These are phyloP conservation scores for Chitala chitala DNA, from an alignment of 2,113 vertebrate species.

Conservation along the genomic window DNA sequence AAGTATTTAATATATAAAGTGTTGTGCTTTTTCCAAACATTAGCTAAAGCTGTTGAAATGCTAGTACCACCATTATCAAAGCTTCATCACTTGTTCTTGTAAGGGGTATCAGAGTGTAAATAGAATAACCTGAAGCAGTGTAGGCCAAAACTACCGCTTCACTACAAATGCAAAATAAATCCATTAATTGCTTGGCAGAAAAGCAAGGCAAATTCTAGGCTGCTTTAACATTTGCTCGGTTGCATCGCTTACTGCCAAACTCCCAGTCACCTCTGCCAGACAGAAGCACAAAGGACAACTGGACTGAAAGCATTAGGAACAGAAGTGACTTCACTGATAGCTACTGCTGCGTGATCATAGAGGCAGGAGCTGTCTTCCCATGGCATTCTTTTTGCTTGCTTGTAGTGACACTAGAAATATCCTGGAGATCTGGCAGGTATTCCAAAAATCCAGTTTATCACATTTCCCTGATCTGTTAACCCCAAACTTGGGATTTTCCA, in stretches of 20 bases:
- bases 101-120: not conserved
- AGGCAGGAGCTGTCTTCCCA: no score
- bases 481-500: no score
- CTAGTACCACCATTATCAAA: not conserved
- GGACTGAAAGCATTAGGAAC: not conserved
- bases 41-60: not conserved
- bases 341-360: no score
- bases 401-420: no score
- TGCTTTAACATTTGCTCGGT: not conserved
- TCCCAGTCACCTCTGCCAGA: not conserved
- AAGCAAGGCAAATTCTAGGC: not conserved
- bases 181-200: not conserved
- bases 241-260: not conserved
- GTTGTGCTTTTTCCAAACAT: no score
- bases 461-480: no score
- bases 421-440: no score
- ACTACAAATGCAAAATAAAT: slow-evolving; percentile 6
- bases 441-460: no score
- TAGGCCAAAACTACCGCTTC: not conserved
- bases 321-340: not conserved
- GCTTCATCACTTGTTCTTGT: not conserved
- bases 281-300: not conserved
- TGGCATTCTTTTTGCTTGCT: no score
- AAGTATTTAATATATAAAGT: no score
- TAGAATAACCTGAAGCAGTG: slow-evolving; percentile 3